A percentile compares a stretch with the other conserved stretches of the same genome.
Evolutionary conservation across 2,888 invertebrate species (phyloP).

Genomic region (Diloba caeruleocephala): DNA sequence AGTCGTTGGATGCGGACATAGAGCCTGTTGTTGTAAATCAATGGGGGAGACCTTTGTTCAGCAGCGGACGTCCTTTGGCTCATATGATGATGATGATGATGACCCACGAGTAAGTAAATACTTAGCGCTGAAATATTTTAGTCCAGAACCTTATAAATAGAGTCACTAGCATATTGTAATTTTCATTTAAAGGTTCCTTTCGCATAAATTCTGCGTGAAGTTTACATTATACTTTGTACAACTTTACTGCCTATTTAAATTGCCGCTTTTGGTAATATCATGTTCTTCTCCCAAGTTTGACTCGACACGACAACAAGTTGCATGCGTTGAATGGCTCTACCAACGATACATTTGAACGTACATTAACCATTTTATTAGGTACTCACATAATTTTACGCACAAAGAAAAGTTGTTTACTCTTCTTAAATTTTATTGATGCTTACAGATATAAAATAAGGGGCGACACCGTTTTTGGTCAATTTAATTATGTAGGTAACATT

Average conservation of each 20-base stretch:
- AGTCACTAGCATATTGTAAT: neutral
- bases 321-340: neutral
- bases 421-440: conserved; percentile 7
- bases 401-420: conserved; percentile 5
- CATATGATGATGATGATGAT: too few species aligned
- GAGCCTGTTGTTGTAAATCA: too few species aligned
- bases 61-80: too few species aligned
- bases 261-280: conserved; percentile 4
- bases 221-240: neutral
- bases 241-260: conserved; percentile 3
- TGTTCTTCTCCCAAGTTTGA: neutral
- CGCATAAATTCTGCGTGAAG: neutral
- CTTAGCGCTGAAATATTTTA: neutral
- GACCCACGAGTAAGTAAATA: too few species aligned
- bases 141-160: neutral
- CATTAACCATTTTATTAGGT: conserved; percentile 20
- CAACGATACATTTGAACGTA: conserved; percentile 3
- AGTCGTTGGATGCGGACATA: too few species aligned
- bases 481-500: too few species aligned
- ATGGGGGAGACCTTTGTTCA: too few species aligned
- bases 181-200: neutral
- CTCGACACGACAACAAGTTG: neutral
- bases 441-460: conserved; percentile 6
- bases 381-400: conserved; percentile 1
- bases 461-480: neutral